Evolutionary conservation across 2,113 vertebrate species (phyloP).

Genomic region (Seriola rivoliana): DNA sequence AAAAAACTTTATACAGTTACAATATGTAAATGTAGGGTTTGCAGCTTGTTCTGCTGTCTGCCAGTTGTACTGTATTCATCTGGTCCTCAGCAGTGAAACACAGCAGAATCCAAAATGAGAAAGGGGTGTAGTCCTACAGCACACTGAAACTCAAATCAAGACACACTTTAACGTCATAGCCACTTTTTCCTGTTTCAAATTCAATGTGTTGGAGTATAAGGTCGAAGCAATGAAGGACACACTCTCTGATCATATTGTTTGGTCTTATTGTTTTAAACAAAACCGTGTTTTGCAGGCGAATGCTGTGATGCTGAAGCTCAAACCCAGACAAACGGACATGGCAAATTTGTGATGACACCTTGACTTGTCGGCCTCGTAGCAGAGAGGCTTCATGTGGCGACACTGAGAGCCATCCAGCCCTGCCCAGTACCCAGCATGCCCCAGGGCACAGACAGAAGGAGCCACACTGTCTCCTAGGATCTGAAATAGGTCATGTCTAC

Average conservation of each 20-base stretch:
- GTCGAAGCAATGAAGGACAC: neutral
- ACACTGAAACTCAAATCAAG: too few relatives aligned
- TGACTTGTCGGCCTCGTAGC: conserved; percentile 10
- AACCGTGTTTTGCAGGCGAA: neutral
- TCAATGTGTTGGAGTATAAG: neutral
- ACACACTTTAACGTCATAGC: neutral
- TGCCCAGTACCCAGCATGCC: conserved; percentile 67
- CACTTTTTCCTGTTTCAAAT: neutral
- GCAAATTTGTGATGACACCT: conserved; percentile 42
- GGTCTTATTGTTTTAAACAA: too few relatives aligned
- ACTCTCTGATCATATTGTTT: neutral
- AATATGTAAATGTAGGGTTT: too few relatives aligned
- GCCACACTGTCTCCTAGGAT: conserved; percentile 51
- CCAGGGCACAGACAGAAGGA: conserved; percentile 68
- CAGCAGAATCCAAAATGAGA: too few relatives aligned
- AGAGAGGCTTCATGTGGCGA: conserved; percentile 12
- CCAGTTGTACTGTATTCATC: too few relatives aligned
- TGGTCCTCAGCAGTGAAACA: too few relatives aligned
- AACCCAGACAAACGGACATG: conserved; percentile 22
- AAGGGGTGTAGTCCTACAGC: too few relatives aligned
- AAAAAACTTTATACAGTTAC: too few relatives aligned
- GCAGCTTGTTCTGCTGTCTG: too few relatives aligned
- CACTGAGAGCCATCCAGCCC: conserved; percentile 24
- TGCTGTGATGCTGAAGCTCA: neutral
- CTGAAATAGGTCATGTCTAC: conserved; percentile 64